Conservation (phyloP, 2,113 vertebrate genomes). For the Struthio camelus region DNA sequence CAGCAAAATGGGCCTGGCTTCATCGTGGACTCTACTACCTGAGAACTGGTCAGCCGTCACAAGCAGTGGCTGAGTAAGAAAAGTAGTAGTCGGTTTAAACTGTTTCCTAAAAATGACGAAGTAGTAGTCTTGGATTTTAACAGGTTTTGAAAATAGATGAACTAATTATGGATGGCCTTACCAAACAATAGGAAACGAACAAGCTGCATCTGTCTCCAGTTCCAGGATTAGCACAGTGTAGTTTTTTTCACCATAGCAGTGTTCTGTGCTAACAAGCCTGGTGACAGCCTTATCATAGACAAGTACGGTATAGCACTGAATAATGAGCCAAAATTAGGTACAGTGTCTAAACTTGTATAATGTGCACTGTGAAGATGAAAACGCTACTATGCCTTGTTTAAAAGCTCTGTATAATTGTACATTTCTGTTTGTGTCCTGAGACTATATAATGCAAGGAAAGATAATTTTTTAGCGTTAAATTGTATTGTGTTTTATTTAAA, state of each 20-base stretch:
- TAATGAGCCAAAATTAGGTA: neutral
- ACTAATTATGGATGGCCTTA: neutral
- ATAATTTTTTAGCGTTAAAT: neutral
- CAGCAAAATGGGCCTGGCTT: slow-evolving; percentile 97
- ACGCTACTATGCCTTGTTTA: neutral
- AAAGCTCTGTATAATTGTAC: neutral
- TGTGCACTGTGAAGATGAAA: neutral
- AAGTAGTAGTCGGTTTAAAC: neutral
- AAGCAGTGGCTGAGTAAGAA: slow-evolving; percentile 91
- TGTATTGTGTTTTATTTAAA: neutral
- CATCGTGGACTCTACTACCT: slow-evolving; percentile 90
- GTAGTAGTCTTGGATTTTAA: neutral
- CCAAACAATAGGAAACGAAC: neutral
- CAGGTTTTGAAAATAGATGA: neutral
- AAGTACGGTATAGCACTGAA: neutral
- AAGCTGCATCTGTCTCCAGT: neutral
- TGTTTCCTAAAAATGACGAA: neutral
- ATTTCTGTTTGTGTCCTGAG: neutral
- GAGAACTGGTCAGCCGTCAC: slow-evolving; percentile 84
- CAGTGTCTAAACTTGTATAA: neutral
- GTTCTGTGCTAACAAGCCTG: neutral
- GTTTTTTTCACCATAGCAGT: neutral
- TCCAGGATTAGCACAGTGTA: neutral
- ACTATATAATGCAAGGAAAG: neutral
- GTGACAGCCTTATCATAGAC: neutral